A percentile compares a stretch with the other conserved stretches of the same genome.
phyloP scores from a whole-genome alignment of 2,888 invertebrate genomes.

The Cryptocephalus primarius region DNA sequence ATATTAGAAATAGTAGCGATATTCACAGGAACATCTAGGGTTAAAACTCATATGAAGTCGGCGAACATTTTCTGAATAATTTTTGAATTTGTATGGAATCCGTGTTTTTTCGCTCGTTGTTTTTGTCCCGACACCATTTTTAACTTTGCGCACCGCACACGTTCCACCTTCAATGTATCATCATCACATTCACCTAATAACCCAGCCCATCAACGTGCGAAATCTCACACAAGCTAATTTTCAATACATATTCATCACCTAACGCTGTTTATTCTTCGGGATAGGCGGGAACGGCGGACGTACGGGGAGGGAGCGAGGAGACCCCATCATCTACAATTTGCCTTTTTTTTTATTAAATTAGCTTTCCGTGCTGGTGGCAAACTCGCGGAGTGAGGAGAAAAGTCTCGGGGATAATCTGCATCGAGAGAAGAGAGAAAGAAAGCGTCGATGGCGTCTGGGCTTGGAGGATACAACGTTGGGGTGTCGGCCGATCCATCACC shows the following conservation, averaged over 20 bases:
- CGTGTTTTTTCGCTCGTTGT: too few species aligned
- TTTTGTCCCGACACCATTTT: too few species aligned
- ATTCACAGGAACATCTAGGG: too few species aligned
- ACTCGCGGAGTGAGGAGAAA: slow-evolving; percentile 3
- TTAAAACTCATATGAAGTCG: too few species aligned
- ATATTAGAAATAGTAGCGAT: too few species aligned
- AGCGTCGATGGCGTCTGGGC: too few species aligned
- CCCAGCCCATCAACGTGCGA: too few species aligned
- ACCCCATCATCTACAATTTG: slow-evolving; percentile 11
- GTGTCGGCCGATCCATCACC: slow-evolving; percentile 39
- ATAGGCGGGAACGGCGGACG: slow-evolving; percentile 6
- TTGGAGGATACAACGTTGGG: slow-evolving; percentile 25
- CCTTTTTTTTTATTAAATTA: slow-evolving; percentile 21
- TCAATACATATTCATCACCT: slow-evolving; percentile 16
- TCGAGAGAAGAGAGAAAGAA: slow-evolving; percentile 3
- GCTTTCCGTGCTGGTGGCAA: slow-evolving; percentile 1
- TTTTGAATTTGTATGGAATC: too few species aligned
- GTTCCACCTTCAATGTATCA: too few species aligned
- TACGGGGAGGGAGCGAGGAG: slow-evolving; percentile 6
- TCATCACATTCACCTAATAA: too few species aligned
- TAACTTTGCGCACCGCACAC: too few species aligned
- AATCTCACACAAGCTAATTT: slow-evolving; percentile 8
- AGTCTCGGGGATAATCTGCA: slow-evolving; percentile 32
- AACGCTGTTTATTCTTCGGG: slow-evolving; percentile 11
- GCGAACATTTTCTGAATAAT: too few species aligned